Base-by-base conservation (phyloP, 2,888 invertebrate species). In the Rhamphomyia laevipes region DNA sequence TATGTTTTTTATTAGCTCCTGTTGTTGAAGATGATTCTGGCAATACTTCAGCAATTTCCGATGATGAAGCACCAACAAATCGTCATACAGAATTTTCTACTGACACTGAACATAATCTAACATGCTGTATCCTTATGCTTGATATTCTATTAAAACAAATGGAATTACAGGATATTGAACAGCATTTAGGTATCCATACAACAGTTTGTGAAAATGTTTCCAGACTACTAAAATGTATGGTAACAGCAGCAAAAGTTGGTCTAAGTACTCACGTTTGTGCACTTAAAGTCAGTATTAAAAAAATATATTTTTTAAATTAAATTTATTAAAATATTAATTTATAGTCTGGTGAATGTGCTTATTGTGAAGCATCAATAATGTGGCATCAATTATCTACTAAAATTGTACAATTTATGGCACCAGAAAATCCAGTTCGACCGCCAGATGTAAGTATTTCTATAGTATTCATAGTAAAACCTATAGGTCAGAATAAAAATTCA, bases 141-240 rank as follows among this genome's bases (percentile, higher is more conserved):
- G 97, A 99, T 64, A 86, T 96, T 57, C 73, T 95, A 44, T 73
- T 96, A 13, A 94, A 94, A 73, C 97, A 99, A 82, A 81, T 91
- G 80, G 88, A 90, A 63, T 73, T 92, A 13, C 90, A 91, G 68
- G 85, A 87, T 59, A 77, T 87, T n/a, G 84, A 86, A 57, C 78
- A 80, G 56, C 86, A 89, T 62, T 81, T 83, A 56, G 89, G 89
- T 38, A 76, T 89, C 50, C 82, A 84, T 61, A 84, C 84, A 10
- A 76, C 78, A 52, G 76, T 84, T 2, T 84, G 85, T 57, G 81
- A 81, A 64, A 82, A 86, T 61, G 81, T 87, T 55, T 80, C 82
- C 49, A 76, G 82, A 47, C 69, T 91, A 33, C 70, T 91, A 56
- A 82, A 84, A 59, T 78, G 80, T 56, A 87, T 88, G 78, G 76